A percentile compares a stretch with the other conserved stretches of the same genome.
These are phyloP conservation scores for Anthrax anthrax DNA, from an alignment of 2,888 invertebrate genomes.

Conservation along the genomic window DNA sequence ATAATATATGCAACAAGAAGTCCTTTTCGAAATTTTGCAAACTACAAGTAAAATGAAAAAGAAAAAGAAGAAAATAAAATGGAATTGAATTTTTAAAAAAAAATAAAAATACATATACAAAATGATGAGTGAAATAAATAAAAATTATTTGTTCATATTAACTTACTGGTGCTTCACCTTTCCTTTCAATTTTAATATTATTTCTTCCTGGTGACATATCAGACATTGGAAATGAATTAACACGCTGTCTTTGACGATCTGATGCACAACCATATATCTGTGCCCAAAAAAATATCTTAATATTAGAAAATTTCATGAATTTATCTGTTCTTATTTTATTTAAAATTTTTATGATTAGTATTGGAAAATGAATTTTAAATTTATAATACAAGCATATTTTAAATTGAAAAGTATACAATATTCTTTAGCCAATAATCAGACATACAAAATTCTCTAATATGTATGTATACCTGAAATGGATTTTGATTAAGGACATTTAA, in stretches of 20 bases:
- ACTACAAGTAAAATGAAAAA: conserved; percentile 38
- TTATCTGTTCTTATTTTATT: conserved; percentile 13
- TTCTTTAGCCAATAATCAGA: too few relatives aligned
- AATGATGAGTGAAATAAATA: background rate
- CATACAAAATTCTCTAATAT: too few relatives aligned
- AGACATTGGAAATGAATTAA: conserved; percentile 75
- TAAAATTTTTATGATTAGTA: conserved; percentile 6
- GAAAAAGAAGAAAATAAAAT: background rate
- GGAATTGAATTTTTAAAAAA: background rate
- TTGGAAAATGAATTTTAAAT: conserved; percentile 10
- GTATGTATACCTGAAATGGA: too few relatives aligned
- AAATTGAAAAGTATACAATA: too few relatives aligned
- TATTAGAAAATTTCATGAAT: conserved; percentile 18
- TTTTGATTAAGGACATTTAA: too few relatives aligned
- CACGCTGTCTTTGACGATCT: conserved; percentile 56
- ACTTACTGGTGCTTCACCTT: conserved; percentile 65
- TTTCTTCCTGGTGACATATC: conserved; percentile 51
- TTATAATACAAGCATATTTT: conserved; percentile 5
- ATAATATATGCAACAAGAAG: conserved; percentile 66
- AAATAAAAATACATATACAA: background rate
- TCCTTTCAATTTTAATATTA: conserved; percentile 52
- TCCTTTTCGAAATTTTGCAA: conserved; percentile 58
- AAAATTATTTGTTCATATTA: background rate
- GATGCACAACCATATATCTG: conserved; percentile 66
- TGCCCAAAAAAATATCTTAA: conserved; percentile 33